phyloP scores from a whole-genome alignment of 2,888 invertebrate species.

The Tigriopus californicus region DNA sequence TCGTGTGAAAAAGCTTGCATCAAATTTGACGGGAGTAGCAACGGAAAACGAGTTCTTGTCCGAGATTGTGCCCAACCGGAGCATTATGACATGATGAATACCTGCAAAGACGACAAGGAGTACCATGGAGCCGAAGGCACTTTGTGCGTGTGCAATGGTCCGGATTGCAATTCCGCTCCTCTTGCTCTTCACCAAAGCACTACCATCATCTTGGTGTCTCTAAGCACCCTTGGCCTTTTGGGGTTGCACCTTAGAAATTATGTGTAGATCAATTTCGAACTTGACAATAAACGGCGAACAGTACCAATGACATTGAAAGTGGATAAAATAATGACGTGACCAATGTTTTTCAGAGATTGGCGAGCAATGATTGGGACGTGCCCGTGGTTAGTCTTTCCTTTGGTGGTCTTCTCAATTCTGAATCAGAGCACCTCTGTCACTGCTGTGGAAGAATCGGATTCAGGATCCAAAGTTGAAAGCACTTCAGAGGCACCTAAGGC shows the following conservation, averaged over 20 bases:
- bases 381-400: background rate
- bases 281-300: no score
- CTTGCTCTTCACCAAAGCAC: background rate
- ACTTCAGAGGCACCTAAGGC: no score
- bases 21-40: slow-evolving; percentile 4
- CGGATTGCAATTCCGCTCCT: background rate
- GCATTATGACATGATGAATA: background rate
- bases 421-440: no score
- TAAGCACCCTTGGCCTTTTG: background rate
- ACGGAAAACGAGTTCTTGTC: background rate
- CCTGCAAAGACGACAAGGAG: background rate
- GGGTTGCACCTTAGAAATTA: background rate
- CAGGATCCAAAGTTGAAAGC: no score
- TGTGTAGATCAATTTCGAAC: no score
- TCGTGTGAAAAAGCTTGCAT: background rate
- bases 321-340: no score
- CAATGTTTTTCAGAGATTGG: no score
- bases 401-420: no score
- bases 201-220: background rate
- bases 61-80: background rate
- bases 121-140: slow-evolving; percentile 8
- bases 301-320: no score
- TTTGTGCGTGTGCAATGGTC: slow-evolving; percentile 3
- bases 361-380: background rate
- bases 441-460: no score